Percentiles rank a stretch among this genome's conserved stretches.
phyloP scores from a whole-genome alignment of 2,888 invertebrate species.

The Podotricha telesiphe region DNA sequence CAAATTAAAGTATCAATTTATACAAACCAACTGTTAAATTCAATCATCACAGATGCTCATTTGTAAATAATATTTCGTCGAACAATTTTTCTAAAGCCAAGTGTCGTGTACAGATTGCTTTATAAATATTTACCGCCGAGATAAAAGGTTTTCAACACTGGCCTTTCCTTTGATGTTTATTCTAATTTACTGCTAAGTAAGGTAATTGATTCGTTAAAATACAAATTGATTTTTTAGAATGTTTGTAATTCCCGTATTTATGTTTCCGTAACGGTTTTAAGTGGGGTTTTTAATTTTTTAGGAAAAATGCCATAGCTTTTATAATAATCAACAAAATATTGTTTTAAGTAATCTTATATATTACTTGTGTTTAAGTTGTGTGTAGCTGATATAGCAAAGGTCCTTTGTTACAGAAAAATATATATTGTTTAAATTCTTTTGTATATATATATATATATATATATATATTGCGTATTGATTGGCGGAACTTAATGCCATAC shows the following conservation, averaged over 20 bases:
- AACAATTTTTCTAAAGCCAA: conserved; percentile 23
- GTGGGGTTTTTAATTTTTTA: no score
- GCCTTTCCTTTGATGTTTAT: conserved; percentile 33
- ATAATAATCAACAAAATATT: no score
- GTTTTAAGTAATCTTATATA: no score
- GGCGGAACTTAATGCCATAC: no score
- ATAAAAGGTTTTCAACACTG: conserved; percentile 38
- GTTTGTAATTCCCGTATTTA: conserved; percentile 6
- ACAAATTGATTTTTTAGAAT: conserved; percentile 13
- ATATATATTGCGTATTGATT: no score
- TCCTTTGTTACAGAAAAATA: no score
- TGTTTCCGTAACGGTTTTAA: not conserved
- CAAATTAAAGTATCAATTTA: no score
- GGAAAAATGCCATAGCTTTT: no score
- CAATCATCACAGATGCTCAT: conserved; percentile 11
- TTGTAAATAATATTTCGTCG: conserved; percentile 24
- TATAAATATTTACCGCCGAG: conserved; percentile 38
- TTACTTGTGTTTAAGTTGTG: no score
- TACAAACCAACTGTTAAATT: not conserved
- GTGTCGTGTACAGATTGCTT: conserved; percentile 32
- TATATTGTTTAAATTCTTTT: no score
- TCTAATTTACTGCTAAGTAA: conserved; percentile 35
- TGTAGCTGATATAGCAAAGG: no score
- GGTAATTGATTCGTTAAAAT: conserved; percentile 19
- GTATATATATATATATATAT: no score